Base-by-base conservation (phyloP, 1,140 invertebrate genomes). In the Macrobrachium nipponense region DNA sequence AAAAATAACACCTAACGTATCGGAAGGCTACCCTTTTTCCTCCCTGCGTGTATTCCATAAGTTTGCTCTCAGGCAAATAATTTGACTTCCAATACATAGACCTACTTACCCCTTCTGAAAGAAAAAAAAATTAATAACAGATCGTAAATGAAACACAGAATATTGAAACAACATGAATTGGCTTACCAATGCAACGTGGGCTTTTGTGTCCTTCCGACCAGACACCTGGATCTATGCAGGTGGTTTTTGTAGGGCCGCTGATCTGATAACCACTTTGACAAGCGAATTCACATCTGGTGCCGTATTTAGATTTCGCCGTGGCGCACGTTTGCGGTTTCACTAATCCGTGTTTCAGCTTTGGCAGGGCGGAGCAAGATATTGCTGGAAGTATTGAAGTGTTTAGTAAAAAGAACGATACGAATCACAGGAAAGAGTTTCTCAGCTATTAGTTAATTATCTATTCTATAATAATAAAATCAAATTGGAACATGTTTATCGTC, bases 211-310 rank as follows among this genome's bases (percentile, higher is more conserved):
- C 91, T 82, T 91, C 90, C 81, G 90, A 91, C 93, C 94, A 94
- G 82, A 89, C 89, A 11, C 91, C 93, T 83, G 82, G 91, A 78
- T 92, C 92, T 17, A 89, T 90, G 82, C 94, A 94, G 6, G 88
- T 90, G 88, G 91, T 91, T 14, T 85, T 89, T 18, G 84, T 75
- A 14, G 93, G 92, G 0, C 94, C 94, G 60, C 90, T 89, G 0
- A 94, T 87, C 66, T 91, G 89, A 89, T 93, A 94, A 18, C 94
- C 94, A 15, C 91, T 86, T 44, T 92, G 89, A 89, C 94, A 95
- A 5, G 89, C 89, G 58, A 93, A 92, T 0, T 90, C 91, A 89
- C 94, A 94, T 20, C 90, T 91, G 62, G 92, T 92, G 5, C 92
- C 93, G 89, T 92, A 94, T 1, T 91, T 90, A 72, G 93, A 93